Percentiles rank a stretch among this genome's conserved stretches.
Conservation (phyloP, 2,113 vertebrate genomes). For the Ctenodactylus gundi region DNA sequence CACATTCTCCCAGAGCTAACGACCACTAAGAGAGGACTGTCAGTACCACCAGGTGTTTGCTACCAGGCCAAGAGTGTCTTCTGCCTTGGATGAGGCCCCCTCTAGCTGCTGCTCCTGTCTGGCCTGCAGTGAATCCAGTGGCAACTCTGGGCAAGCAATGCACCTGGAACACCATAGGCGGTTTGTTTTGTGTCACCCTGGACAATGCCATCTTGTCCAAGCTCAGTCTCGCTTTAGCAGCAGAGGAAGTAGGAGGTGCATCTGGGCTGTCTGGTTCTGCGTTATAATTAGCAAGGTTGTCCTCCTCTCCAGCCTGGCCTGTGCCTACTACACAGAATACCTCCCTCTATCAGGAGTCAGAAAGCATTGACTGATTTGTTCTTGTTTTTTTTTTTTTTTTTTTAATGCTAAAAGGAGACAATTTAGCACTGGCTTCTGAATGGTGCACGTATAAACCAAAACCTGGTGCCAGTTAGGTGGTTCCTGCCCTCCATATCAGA, state of each 20-base stretch:
- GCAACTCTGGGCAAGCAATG: accelerated
- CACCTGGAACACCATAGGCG: accelerated
- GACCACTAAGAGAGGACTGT: not conserved
- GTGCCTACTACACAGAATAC: not conserved
- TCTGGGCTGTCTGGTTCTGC: too few species aligned
- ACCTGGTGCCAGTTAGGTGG: not conserved
- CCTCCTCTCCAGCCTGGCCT: not conserved
- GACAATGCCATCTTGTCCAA: not conserved
- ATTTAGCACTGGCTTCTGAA: not conserved
- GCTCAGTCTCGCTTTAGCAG: not conserved
- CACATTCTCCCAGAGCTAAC: not conserved
- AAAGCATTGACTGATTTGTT: not conserved
- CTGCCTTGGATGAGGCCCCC: not conserved
- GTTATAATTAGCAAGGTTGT: not conserved
- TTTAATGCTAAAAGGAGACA: not conserved
- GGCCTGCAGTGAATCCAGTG: not conserved
- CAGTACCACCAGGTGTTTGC: not conserved
- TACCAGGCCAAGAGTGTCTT: not conserved
- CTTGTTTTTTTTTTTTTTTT: not conserved
- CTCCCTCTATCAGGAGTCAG: not conserved
- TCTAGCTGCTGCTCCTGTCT: not conserved
- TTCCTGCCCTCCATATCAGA: not conserved
- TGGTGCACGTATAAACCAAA: not conserved
- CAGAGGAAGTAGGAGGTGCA: not conserved
- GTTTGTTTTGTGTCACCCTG: not conserved